Conservation (phyloP, 2,888 invertebrate species). For the Drosophila fungiperda region DNA sequence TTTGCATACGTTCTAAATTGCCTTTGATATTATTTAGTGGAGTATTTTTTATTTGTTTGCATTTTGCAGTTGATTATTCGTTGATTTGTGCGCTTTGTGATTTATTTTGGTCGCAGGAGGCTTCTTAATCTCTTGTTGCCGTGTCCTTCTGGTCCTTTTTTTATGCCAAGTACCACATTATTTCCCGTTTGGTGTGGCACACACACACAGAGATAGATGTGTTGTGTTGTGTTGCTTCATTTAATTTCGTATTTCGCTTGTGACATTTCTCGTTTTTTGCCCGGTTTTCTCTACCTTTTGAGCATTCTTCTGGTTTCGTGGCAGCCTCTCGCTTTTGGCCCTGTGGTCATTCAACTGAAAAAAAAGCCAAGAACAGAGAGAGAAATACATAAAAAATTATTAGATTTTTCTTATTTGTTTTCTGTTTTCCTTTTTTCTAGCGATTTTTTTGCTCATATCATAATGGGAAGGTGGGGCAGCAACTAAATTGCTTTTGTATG, state of each 20-base stretch:
- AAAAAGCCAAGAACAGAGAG: conserved; percentile 62
- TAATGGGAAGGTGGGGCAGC: conserved; percentile 3
- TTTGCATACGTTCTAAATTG: neutral
- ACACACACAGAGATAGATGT: conserved; percentile 15
- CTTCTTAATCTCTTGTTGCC: conserved; percentile 54
- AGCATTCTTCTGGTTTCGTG: conserved; percentile 47
- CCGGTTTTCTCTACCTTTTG: conserved; percentile 46
- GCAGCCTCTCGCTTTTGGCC: conserved; percentile 50
- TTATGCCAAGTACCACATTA: conserved; percentile 44
- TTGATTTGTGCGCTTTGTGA: conserved; percentile 29
- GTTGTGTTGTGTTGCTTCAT: conserved; percentile 56
- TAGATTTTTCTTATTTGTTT: conserved; percentile 56
- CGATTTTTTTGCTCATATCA: conserved; percentile 46
- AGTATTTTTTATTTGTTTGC: neutral
- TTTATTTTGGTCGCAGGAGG: conserved; percentile 40
- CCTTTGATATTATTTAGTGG: conserved; percentile 10
- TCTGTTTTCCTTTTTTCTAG: conserved; percentile 33
- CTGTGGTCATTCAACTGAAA: conserved; percentile 75
- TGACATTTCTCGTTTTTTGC: conserved; percentile 47
- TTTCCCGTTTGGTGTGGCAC: conserved; percentile 47
- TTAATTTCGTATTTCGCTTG: conserved; percentile 57
- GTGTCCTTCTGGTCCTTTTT: conserved; percentile 45
- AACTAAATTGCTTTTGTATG: conserved; percentile 77
- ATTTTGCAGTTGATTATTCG: conserved; percentile 17
- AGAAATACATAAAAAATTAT: conserved; percentile 71